These are phyloP conservation scores for Drosophila anomalata DNA, from an alignment of 2,888 invertebrate genomes.

Conservation along the genomic window DNA sequence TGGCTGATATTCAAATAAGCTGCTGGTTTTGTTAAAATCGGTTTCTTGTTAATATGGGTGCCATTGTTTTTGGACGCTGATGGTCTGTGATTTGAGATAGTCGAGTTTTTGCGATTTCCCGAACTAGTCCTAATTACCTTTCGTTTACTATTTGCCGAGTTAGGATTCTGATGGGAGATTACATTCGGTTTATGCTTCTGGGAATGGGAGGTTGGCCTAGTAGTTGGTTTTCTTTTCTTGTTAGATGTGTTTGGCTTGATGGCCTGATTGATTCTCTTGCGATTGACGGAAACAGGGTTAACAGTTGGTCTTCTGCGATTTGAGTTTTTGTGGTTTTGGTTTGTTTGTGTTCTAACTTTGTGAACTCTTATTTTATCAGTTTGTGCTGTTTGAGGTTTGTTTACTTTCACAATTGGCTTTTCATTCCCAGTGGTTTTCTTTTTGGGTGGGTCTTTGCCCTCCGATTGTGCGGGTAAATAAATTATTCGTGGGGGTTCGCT, in stretches of 20 bases:
- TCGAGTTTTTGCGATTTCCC: constrained; percentile 10
- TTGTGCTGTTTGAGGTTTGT: constrained; percentile 1
- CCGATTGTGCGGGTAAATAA: constrained; percentile 19
- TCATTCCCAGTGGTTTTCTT: constrained; percentile 3
- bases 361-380: constrained; percentile 1
- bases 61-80: constrained; percentile 1
- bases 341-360: constrained; percentile 3
- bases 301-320: constrained; percentile 9
- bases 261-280: constrained; percentile 14
- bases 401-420: background rate
- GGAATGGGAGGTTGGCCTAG: background rate
- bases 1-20: constrained; percentile 11
- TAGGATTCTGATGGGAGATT: background rate
- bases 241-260: constrained; percentile 4
- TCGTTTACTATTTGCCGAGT: constrained; percentile 3
- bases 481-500: constrained; percentile 7
- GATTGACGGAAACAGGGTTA: constrained; percentile 8
- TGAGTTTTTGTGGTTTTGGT: constrained; percentile 16
- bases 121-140: constrained; percentile 25
- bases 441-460: background rate
- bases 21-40: constrained; percentile 5
- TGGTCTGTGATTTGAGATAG: constrained; percentile 1
- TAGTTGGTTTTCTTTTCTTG: constrained; percentile 5
- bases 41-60: background rate
- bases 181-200: constrained; percentile 11